These are phyloP conservation scores for Triplophysa bombifrons DNA, from an alignment of 2,797 vertebrate genomes.

Conservation along the genomic window DNA sequence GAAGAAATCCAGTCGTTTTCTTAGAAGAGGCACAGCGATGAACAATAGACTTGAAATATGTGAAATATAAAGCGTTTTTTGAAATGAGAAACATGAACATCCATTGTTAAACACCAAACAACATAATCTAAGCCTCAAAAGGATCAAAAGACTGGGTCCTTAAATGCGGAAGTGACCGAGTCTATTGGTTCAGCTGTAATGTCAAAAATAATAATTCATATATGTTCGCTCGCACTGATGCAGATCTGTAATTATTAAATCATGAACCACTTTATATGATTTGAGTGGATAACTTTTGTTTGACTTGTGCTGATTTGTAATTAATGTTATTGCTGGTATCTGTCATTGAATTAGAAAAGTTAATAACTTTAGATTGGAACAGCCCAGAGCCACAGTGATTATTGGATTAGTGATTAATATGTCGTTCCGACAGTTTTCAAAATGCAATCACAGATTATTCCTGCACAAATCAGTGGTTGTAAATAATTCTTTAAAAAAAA, in stretches of 20 bases:
- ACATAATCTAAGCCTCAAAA: no score
- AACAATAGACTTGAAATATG: no score
- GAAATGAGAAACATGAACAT: no score
- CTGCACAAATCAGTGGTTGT: slow-evolving; percentile 13
- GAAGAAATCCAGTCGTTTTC: no score
- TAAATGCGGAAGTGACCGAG: no score
- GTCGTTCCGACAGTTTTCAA: slow-evolving; percentile 17
- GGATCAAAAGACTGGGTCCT: no score
- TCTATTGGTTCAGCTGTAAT: slow-evolving; percentile 7
- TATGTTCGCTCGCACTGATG: slow-evolving; percentile 24
- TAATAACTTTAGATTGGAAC: slow-evolving; percentile 49
- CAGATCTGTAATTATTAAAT: slow-evolving; percentile 44
- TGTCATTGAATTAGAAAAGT: slow-evolving; percentile 42
- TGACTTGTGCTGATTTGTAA: slow-evolving; percentile 52
- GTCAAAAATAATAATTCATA: slow-evolving; percentile 12
- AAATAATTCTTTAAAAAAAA: slow-evolving; percentile 20
- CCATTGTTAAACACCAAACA: no score
- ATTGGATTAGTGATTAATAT: slow-evolving; percentile 2
- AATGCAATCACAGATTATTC: slow-evolving; percentile 10
- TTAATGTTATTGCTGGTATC: slow-evolving; percentile 40
- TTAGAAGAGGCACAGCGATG: no score
- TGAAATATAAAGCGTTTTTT: no score
- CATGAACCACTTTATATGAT: slow-evolving; percentile 37
- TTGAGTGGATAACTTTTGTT: slow-evolving; percentile 38
- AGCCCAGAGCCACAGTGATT: slow-evolving; percentile 23